Evolutionary conservation across 1,140 invertebrate genomes (phyloP).

Genomic region (Lucilia cuprina): DNA sequence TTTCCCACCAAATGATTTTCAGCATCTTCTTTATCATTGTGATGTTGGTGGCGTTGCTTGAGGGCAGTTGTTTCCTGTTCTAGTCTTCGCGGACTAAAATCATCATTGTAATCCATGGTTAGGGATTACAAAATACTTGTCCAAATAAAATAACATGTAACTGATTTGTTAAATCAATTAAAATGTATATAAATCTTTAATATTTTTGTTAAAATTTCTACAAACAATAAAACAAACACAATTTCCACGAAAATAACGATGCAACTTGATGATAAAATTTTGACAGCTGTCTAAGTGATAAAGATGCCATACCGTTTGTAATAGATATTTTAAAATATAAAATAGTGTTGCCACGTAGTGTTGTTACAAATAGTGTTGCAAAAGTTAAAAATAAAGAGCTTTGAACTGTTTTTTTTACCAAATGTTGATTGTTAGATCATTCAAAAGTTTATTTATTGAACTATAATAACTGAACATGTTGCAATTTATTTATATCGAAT

Average conservation of each 20-base stretch:
- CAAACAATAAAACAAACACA: not conserved
- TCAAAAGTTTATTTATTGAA: too few species aligned
- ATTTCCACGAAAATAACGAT: constrained; percentile 17
- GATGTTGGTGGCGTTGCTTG: not conserved
- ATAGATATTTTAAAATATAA: too few species aligned
- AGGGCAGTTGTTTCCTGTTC: not conserved
- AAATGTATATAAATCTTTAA: not conserved
- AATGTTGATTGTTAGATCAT: too few species aligned
- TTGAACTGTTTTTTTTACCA: too few species aligned
- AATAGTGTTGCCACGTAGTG: too few species aligned
- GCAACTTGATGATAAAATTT: constrained; percentile 15
- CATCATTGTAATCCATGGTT: not conserved
- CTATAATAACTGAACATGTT: too few species aligned
- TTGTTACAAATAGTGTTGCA: too few species aligned
- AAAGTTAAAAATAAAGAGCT: too few species aligned
- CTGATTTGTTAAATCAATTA: not conserved
- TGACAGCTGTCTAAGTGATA: not conserved
- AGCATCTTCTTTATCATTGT: constrained; percentile 1
- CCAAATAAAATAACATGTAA: not conserved
- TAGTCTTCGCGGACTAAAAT: not conserved
- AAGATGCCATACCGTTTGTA: not conserved
- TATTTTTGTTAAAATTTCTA: not conserved
- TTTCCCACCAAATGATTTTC: not conserved
- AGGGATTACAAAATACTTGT: not conserved
- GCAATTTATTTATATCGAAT: too few species aligned